Evolutionary conservation across 2,113 vertebrate species (phyloP), one percentile per base, ranked within the genome.

Genomic region (Pantherophis guttatus): DNA sequence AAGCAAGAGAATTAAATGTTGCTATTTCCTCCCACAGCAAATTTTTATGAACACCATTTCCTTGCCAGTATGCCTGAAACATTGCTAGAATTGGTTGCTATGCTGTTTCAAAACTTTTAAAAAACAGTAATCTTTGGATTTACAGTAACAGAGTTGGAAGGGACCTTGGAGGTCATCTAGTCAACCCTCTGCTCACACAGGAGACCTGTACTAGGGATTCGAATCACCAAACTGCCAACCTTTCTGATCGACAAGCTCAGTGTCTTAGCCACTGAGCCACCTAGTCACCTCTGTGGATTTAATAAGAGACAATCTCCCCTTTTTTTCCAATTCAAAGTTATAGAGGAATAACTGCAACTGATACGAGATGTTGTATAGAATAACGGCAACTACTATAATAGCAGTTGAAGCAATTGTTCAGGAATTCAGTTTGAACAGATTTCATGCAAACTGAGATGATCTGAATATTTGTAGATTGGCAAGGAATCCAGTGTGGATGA

Each of bases 1-100:
- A 96, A 95, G 90, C 95, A 96, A 96, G 95, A 95, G 95, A 95
- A 97, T 96, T 97, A 97, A 97, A 96, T 93, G 96, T 94, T 95
- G 95, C 96, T 96, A 97, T 58, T 95, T 97, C 93, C 65, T 94
- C 39, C 93, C 88, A 52, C 92, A 91, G 92, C 95, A 93, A 89
- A 91, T 94, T 96, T 94, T 97, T 96, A 97, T 96, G 95, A 95
- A 95, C 93, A 94, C 90, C 91, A 21, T 94, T 97, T 96, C 93
- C 95, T 94, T 91, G 90, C 95, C 95, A 95, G 96, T 95, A 94
- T 96, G 94, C 91, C 91, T 95, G 81, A 93, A 88, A 6, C 3
- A 9, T 92, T 93, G 94, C 94, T 95, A 93, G 90, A 87, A 55
- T 96, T 90, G 0, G 0, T n/a, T 96, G 93, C 94, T 94, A 54